Evolutionary conservation across 2,113 vertebrate genomes (phyloP), one percentile per base, ranked within the genome.

Genomic region (Monopterus albus): DNA sequence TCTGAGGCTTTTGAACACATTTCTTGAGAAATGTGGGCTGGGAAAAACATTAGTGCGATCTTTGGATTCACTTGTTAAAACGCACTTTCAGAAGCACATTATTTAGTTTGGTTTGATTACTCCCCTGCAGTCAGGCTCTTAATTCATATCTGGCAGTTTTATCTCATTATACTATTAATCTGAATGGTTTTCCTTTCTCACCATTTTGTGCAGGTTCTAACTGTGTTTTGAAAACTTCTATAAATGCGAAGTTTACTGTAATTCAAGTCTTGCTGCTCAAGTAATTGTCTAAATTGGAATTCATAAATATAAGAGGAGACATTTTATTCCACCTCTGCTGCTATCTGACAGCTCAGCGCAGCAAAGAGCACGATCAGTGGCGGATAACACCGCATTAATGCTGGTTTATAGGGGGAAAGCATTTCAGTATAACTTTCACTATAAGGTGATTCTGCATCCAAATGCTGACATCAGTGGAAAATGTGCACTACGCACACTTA

Each of bases 401-500:
- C 56, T 1, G 17, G 45, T 31, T 47, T 78, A 64, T 33, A 23
- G 28, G 8, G 23, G 38, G 43, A 23, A 53, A 35, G 60, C 60
- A 21, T 55, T 82, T 74, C 65, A 39, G 15, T 31, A 55, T 18
- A 64, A 56, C 69, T 68, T 73, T 72, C 57, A 67, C 74, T 70
- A 66, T 63, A 63, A 80, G 70, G 72, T 66, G 51, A 82, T 66
- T 67, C 47, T 38, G 45, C 5, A 0, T 83, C 75, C 73, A 73
- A 77, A 63, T 46, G 79, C 81, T 89, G 86, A 90, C 84, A 72
- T 85, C 84, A 85, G 80, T 78, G 86, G 84, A 88, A 88, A 88
- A 66, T 61, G 18, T 70, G 74, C 64, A 75, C 10, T 14, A 51
- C 56, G 55, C 77, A 61, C 76, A 43, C 61, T 59, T 69, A 43